Evolutionary conservation across 2,797 vertebrate genomes (phyloP), one percentile per base, ranked within the genome.

Genomic region (Pempheris klunzingeri): DNA sequence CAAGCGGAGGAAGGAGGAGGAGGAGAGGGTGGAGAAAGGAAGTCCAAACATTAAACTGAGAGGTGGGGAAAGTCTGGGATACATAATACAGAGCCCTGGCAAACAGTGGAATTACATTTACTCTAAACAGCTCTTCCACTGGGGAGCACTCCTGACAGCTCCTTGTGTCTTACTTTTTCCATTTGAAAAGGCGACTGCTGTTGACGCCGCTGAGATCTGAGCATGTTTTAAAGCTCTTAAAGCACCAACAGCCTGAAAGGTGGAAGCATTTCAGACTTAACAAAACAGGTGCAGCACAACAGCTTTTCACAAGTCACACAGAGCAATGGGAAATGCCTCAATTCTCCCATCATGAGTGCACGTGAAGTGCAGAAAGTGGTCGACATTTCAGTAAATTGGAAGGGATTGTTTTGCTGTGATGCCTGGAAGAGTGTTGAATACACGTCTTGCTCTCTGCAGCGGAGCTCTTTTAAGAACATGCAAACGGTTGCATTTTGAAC

Each of bases 121-220:
- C 75, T 87, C 74, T 76, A 70, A 88, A 85, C 72, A 77, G 65
- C 60, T 76, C 85, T 65, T 82, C 83, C 64, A 79, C 81, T 18
- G 24, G 85, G 87, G 81, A 87, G 74, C 69, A 70, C 69, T 74
- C 38, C 52, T 83, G 82, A 86, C 86, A 87, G 84, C 63, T 77
- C 60, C 71, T 78, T 53, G 46, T 39, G 59, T 84, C 81, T 85
- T 62, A 66, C 82, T 83, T 32, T 81, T 72, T 79, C 26, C 66
- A 53, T 80, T 73, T 80, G 65, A 85, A 81, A 74, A 66, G 8
- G 43, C 39, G 81, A 70, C 24, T 53, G 39, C 64, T 80, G 63
- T 84, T 83, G 83, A 87, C 79, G 73, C 70, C 63, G 15, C 64
- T 68, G 69, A 78, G 75, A 78, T 58, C 52, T n/a, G 36, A 78